Evolutionary conservation across 1,140 invertebrate species (phyloP).

Genomic region (Zaprionus tsacasi): DNA sequence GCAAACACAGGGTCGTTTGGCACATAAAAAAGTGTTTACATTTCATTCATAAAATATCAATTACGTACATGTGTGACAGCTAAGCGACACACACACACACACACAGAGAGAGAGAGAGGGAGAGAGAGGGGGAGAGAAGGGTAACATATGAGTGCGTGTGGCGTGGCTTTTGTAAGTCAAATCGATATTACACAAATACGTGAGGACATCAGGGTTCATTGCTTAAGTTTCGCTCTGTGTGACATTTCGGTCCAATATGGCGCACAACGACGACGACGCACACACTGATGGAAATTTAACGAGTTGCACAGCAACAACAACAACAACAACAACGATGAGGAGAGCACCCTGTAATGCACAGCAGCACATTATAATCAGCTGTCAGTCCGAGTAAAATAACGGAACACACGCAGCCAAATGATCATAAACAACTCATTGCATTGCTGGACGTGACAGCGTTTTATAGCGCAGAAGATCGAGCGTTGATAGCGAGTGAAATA

Average conservation of each 20-base stretch:
- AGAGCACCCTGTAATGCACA: constrained; percentile 48
- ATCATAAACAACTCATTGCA: constrained; percentile 71
- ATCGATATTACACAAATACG: constrained; percentile 80
- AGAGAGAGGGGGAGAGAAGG: not conserved
- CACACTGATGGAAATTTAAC: constrained; percentile 80
- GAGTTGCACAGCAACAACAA: constrained; percentile 58
- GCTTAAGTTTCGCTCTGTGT: constrained; percentile 53
- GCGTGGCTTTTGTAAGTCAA: constrained; percentile 72
- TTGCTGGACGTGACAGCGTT: constrained; percentile 31
- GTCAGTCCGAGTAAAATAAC: constrained; percentile 36
- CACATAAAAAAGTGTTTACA: constrained; percentile 80
- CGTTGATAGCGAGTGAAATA: not conserved
- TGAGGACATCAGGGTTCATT: constrained; percentile 82
- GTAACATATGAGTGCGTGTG: constrained; percentile 28
- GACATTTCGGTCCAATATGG: constrained; percentile 76
- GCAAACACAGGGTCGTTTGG: constrained; percentile 8
- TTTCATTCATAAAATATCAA: constrained; percentile 82
- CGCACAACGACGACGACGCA: constrained; percentile 67
- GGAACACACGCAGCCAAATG: constrained; percentile 16
- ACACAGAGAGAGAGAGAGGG: constrained; percentile 12
- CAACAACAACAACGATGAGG: too few species aligned
- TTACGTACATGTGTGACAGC: constrained; percentile 77
- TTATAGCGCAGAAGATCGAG: not conserved
- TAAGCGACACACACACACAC: constrained; percentile 52
- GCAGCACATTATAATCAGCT: constrained; percentile 72